These are phyloP conservation scores for Urosaurus nigricauda DNA, from an alignment of 2,797 vertebrate genomes.

Conservation along the genomic window DNA sequence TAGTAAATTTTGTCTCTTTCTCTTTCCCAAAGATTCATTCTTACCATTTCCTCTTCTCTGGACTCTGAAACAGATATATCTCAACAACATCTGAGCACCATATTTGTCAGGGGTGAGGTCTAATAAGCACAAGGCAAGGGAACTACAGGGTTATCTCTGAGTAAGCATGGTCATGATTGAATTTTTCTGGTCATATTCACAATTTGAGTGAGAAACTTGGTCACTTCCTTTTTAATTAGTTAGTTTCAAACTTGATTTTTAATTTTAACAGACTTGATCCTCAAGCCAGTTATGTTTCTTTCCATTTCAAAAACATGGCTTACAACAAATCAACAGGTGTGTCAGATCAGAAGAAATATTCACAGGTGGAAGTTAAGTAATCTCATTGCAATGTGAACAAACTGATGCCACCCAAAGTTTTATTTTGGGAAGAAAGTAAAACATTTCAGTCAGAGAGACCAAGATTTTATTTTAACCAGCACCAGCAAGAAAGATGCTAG, in stretches of 20 bases:
- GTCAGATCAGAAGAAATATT: not conserved
- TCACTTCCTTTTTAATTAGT: not conserved
- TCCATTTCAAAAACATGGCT: conserved; percentile 8
- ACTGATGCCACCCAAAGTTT: not conserved
- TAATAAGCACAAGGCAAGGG: not conserved
- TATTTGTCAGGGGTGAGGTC: not conserved
- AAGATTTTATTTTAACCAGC: conserved; percentile 29
- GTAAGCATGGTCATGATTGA: not conserved
- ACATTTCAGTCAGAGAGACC: conserved; percentile 2
- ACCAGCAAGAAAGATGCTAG: not conserved
- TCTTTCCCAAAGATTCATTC: not conserved
- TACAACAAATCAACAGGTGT: not conserved
- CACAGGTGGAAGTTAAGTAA: not conserved
- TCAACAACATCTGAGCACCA: not conserved
- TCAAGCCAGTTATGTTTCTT: not conserved
- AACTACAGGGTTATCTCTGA: not conserved
- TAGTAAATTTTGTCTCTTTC: not conserved
- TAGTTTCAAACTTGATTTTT: not conserved
- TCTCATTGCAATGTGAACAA: not conserved
- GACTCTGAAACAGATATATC: not conserved
- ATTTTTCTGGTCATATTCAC: not conserved
- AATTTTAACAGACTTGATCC: not conserved
- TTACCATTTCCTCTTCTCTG: not conserved
- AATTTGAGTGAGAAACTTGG: not conserved
- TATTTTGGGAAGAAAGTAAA: not conserved